Evolutionary conservation across 1,140 invertebrate genomes (phyloP).

Genomic region (Tetraneura akinire): DNA sequence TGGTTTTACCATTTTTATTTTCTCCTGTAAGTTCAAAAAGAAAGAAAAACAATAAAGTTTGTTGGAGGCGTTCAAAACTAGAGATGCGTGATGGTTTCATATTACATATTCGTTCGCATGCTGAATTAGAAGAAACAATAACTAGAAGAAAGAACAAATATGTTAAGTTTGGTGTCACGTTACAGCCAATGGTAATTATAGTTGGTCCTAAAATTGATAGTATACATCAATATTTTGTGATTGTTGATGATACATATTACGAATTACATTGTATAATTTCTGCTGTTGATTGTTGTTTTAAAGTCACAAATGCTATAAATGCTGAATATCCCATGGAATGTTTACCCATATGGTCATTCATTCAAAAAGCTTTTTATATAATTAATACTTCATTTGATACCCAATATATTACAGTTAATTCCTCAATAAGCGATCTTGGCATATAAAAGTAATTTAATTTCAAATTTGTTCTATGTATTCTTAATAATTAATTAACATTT

Average conservation of each 20-base stretch:
- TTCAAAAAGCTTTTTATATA: constrained; percentile 9
- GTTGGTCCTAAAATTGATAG: not conserved
- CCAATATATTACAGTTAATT: not conserved
- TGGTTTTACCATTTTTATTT: constrained; percentile 5
- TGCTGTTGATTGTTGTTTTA: constrained; percentile 18
- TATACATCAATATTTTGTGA: not conserved
- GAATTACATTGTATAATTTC: not conserved
- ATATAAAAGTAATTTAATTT: not conserved
- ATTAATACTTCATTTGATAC: not conserved
- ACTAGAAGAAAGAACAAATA: not conserved
- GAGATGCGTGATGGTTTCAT: not conserved
- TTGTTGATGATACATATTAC: not conserved
- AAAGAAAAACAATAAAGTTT: not conserved
- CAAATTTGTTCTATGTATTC: not conserved
- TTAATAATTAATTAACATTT: too few species aligned
- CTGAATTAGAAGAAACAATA: not conserved
- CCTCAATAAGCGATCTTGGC: not conserved
- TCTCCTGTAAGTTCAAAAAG: not conserved
- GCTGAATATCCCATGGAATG: not conserved
- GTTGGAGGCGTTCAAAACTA: not conserved
- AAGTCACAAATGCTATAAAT: not conserved
- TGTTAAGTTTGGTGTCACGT: not conserved
- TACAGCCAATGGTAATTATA: constrained; percentile 1
- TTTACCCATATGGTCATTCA: not conserved
- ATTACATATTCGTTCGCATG: not conserved